phyloP scores from a whole-genome alignment of 2,797 vertebrate genomes.

The Rhincodon typus region DNA sequence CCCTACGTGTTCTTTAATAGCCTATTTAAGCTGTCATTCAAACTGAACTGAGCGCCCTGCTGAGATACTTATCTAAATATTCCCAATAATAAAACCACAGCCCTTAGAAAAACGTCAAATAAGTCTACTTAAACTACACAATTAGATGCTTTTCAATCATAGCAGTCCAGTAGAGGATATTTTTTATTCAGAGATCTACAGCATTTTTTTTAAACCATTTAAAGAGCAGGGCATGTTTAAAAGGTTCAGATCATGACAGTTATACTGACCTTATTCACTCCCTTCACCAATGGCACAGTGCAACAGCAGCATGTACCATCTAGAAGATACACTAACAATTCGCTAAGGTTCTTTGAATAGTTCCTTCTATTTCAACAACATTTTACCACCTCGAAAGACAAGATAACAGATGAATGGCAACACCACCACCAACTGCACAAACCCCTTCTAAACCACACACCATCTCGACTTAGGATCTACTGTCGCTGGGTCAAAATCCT shows the following conservation, averaged over 20 bases:
- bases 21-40: background rate
- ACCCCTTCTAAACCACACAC: too few species aligned
- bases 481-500: too few species aligned
- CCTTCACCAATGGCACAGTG: too few species aligned
- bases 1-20: background rate
- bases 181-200: too few species aligned
- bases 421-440: too few species aligned
- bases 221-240: background rate
- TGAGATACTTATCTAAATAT: background rate
- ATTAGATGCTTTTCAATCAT: background rate
- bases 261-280: background rate
- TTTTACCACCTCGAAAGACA: too few species aligned
- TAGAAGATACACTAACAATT: too few species aligned
- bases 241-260: background rate
- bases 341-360: too few species aligned
- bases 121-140: background rate
- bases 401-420: too few species aligned
- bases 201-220: background rate
- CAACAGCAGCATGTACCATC: too few species aligned
- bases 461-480: too few species aligned
- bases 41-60: background rate
- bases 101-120: background rate
- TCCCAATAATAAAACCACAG: background rate
- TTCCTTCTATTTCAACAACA: too few species aligned
- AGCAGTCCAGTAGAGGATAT: background rate